phyloP scores from a whole-genome alignment of 1,140 invertebrate species.

The Procambarus clarkii region DNA sequence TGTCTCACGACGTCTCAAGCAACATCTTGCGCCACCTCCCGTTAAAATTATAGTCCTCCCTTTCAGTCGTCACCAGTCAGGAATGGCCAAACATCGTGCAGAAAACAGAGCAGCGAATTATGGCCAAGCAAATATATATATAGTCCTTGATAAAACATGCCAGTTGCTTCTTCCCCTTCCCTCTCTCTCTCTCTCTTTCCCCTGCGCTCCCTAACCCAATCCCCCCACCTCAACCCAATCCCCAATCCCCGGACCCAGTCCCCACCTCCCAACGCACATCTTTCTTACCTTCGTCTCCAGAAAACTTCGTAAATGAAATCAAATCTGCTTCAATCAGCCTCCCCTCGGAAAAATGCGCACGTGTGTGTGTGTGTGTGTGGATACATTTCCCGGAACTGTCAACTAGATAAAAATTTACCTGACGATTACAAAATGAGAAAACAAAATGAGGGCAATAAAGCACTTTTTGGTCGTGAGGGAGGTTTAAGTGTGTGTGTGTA shows the following conservation, averaged over 20 bases:
- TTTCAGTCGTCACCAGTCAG: no score
- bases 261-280: not conserved
- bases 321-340: not conserved
- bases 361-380: no score
- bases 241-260: no score
- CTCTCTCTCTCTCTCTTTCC: slow-evolving; percentile 11
- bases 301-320: not conserved
- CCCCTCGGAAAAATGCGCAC: not conserved
- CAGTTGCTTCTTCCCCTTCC: not conserved
- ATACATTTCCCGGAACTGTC: no score
- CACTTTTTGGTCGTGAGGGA: not conserved
- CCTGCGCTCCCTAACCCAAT: not conserved
- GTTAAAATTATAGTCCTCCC: no score
- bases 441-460: not conserved
- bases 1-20: no score
- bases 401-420: not conserved
- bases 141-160: no score
- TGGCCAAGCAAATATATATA: no score
- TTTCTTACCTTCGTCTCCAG: not conserved
- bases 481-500: slow-evolving; percentile 16
- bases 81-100: no score
- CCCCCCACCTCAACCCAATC: not conserved
- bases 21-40: no score
- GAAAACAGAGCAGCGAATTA: no score
- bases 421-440: not conserved